Base-by-base conservation (phyloP, 2,113 vertebrate genomes). In the Lasiurus cinereus region DNA sequence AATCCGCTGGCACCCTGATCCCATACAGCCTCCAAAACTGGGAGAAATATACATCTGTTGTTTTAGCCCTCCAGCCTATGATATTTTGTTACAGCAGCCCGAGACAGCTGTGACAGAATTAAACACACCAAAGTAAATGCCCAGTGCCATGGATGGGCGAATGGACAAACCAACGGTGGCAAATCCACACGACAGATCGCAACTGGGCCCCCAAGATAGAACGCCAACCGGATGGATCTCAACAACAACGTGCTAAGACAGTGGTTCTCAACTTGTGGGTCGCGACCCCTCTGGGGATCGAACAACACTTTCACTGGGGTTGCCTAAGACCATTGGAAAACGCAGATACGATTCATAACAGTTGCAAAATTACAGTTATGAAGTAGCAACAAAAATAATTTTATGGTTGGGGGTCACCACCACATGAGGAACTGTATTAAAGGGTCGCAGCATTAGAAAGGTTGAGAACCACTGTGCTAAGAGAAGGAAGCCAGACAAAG, bases 131-230 rank as follows among this genome's bases (percentile, higher is more conserved):
- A 39, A 62, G 50, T 21, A 27, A 78, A 69, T 2, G 3, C 72
- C 31, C 29, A 2, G 9, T 13, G 73, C 18, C 29, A 52, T 0
- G 4, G 6, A 27, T 0, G 3, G 69, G 80, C 12, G 1, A 46
- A 21, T 0, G 19, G 79, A 72, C 33, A 27, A 24, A 36, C 7
- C 16, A 1, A 6, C 0, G 9, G 43, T 2, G 46, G 46, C 0
- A 4, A 24, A 0, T 24, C 85, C 85, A 9, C 43, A 31, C 3
- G 9, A 8, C 0, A 2, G 24, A 22, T 8, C 29, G 2, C 33
- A 3, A 3, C 54, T 27, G 16, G 1, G 48, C 36, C 14, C 15
- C 46, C 50, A 4, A 1, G 0, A 9, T 5, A 14, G 2, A 2
- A 11, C 9, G 5, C 27, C 73, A 2, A 21, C 36, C 7, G 12